Conservation (phyloP, 2,113 vertebrate genomes). For the Syngnathus floridae region DNA sequence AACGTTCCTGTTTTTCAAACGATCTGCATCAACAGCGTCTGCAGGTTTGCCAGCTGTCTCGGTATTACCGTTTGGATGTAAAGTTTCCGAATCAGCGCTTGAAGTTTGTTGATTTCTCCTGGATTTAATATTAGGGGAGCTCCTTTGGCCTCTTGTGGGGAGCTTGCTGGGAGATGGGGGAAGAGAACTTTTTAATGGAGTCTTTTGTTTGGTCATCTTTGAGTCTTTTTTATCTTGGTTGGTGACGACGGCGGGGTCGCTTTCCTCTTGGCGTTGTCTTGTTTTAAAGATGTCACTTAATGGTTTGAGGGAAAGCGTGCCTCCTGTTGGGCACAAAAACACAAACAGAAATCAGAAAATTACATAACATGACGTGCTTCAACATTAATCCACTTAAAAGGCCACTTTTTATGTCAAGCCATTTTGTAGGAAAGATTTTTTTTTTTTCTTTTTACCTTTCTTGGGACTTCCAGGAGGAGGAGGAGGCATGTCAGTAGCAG, state of each 20-base stretch:
- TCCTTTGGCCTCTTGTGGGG: conserved; percentile 43
- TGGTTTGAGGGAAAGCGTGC: conserved; percentile 10
- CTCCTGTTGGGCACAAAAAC: conserved; percentile 50
- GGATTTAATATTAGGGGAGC: conserved; percentile 37
- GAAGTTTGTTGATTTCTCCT: conserved; percentile 15
- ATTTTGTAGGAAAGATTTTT: background rate
- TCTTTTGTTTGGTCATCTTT: conserved; percentile 30
- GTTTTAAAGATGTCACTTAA: conserved; percentile 41
- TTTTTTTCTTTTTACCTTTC: conserved; percentile 59
- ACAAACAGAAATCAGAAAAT: conserved; percentile 10
- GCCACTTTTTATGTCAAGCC: background rate
- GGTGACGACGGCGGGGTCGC: conserved; percentile 23
- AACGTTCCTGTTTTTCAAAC: conserved; percentile 1
- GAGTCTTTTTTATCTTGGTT: conserved; percentile 37
- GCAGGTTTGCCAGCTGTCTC: conserved; percentile 6
- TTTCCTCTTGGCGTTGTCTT: conserved; percentile 35
- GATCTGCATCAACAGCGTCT: background rate
- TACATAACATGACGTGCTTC: no score
- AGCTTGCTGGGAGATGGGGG: conserved; percentile 42
- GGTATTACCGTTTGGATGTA: background rate
- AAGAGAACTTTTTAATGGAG: conserved; percentile 38
- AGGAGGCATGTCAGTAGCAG: conserved; percentile 10
- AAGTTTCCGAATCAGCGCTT: conserved; percentile 11
- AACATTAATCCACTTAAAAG: background rate
- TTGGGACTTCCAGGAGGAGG: conserved; percentile 29